Evolutionary conservation across 1,140 invertebrate genomes (phyloP).

Genomic region (Drosophila micromelanica): DNA sequence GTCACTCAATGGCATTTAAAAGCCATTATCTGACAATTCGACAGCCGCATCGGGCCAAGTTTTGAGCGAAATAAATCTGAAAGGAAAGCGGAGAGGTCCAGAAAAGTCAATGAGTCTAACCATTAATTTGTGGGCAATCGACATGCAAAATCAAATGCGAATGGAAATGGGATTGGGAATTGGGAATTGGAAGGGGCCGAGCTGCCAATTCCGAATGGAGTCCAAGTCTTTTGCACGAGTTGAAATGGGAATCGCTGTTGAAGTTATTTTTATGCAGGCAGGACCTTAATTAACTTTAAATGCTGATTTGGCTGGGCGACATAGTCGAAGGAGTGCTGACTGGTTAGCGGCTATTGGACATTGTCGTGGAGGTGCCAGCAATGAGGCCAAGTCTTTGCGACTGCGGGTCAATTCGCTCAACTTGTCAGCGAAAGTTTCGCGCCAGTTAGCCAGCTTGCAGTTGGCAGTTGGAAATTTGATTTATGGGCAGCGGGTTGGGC

Average conservation of each 20-base stretch:
- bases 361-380: background rate
- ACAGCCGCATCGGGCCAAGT: slow-evolving; percentile 18
- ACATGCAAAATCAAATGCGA: slow-evolving; percentile 58
- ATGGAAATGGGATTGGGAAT: slow-evolving; percentile 8
- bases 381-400: background rate
- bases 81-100: slow-evolving; percentile 43
- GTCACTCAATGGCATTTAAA: slow-evolving; percentile 1
- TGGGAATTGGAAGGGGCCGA: background rate
- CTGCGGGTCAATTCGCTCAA: slow-evolving; percentile 40
- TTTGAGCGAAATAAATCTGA: slow-evolving; percentile 11
- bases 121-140: slow-evolving; percentile 65
- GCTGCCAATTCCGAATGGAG: background rate
- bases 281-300: slow-evolving; percentile 58
- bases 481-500: slow-evolving; percentile 34
- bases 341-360: no score
- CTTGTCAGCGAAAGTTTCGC: slow-evolving; percentile 57
- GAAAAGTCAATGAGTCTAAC: slow-evolving; percentile 36
- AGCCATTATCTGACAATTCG: slow-evolving; percentile 43
- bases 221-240: background rate
- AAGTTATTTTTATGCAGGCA: slow-evolving; percentile 28
- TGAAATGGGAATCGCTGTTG: background rate
- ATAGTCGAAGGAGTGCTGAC: background rate
- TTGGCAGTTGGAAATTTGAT: slow-evolving; percentile 23
- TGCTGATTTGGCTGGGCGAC: slow-evolving; percentile 28
- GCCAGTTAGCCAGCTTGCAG: background rate